Evolutionary conservation across 1,140 invertebrate genomes (phyloP).

Genomic region (Formica selysi): DNA sequence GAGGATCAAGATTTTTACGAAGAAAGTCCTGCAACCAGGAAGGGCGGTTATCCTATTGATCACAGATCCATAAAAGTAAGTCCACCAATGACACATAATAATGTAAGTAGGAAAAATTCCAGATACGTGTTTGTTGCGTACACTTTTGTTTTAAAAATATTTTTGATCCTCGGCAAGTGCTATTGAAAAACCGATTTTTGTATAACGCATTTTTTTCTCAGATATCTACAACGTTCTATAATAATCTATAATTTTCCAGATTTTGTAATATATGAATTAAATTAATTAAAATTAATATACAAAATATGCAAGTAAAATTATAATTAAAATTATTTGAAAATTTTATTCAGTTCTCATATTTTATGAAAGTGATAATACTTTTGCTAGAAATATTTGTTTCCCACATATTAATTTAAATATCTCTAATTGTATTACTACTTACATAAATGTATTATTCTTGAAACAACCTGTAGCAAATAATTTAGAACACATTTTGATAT

Average conservation of each 20-base stretch:
- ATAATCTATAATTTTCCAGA: background rate
- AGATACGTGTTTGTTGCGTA: background rate
- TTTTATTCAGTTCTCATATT: background rate
- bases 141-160: background rate
- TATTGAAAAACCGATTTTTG: background rate
- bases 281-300: constrained; percentile 1
- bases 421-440: too few species aligned
- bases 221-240: background rate
- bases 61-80: constrained; percentile 84
- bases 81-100: background rate
- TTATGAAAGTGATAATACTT: too few species aligned
- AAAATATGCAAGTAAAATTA: constrained; percentile 3
- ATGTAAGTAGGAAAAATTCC: background rate
- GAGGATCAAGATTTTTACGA: constrained; percentile 86
- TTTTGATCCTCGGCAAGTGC: background rate
- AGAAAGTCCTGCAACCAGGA: constrained; percentile 82
- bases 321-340: background rate
- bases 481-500: too few species aligned
- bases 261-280: background rate
- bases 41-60: constrained; percentile 84
- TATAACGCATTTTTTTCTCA: background rate
- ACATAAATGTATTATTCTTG: too few species aligned
- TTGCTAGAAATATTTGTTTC: too few species aligned
- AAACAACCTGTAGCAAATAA: too few species aligned
- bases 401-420: too few species aligned